phyloP scores from a whole-genome alignment of 2,797 vertebrate species.

The Neoniphon sammara region DNA sequence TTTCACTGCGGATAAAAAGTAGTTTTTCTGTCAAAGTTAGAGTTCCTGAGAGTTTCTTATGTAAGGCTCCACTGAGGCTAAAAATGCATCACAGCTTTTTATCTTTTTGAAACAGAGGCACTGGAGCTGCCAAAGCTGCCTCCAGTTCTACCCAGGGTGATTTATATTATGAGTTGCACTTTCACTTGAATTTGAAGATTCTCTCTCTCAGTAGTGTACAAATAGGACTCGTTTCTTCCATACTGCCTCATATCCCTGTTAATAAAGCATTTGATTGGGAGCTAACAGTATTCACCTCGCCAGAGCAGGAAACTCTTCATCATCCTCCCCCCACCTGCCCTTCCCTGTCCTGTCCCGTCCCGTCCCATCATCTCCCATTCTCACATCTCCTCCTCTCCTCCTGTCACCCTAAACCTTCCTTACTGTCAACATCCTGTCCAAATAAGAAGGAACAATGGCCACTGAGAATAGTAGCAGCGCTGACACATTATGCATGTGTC shows the following conservation, averaged over 20 bases:
- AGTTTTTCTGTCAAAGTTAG: neutral
- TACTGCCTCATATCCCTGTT: too few relatives aligned
- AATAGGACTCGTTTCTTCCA: too few relatives aligned
- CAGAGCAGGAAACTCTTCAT: conserved; percentile 53
- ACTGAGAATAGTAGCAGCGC: conserved; percentile 66
- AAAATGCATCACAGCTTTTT: neutral
- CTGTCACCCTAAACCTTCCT: conserved; percentile 46
- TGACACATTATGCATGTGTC: conserved; percentile 56
- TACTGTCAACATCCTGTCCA: conserved; percentile 61
- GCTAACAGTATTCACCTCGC: conserved; percentile 31
- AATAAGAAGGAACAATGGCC: conserved; percentile 58
- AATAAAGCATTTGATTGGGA: too few relatives aligned
- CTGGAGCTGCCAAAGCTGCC: neutral
- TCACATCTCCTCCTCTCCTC: conserved; percentile 19
- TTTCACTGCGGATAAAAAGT: neutral
- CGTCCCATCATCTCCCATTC: neutral
- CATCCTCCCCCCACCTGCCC: neutral
- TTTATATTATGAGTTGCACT: neutral
- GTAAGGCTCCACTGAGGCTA: neutral
- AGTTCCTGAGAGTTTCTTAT: neutral
- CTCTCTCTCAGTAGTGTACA: too few relatives aligned
- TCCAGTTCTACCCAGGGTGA: neutral
- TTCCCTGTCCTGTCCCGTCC: neutral
- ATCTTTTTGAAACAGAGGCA: neutral
- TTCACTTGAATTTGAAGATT: neutral